phyloP scores from a whole-genome alignment of 2,797 vertebrate genomes.

The Synanceia verrucosa region DNA sequence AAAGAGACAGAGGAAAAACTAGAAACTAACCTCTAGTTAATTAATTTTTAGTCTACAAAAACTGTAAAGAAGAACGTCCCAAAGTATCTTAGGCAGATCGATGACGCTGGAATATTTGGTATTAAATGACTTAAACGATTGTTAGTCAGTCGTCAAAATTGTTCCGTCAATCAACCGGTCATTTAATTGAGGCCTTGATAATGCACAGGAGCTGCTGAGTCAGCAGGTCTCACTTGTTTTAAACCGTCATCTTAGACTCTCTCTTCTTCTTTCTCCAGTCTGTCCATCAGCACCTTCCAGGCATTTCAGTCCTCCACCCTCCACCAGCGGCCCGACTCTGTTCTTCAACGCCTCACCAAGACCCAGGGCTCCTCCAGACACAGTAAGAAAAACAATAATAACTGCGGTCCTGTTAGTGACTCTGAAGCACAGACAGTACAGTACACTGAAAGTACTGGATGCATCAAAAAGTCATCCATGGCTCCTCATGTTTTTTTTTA shows the following conservation, averaged over 20 bases:
- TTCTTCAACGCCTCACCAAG: conserved; percentile 80
- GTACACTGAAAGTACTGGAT: not conserved
- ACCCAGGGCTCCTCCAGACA: conserved; percentile 62
- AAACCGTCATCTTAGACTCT: conserved; percentile 61
- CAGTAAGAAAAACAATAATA: conserved; percentile 54
- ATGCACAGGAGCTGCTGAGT: conserved; percentile 47
- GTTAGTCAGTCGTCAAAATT: not conserved
- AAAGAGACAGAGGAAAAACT: no score
- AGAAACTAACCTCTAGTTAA: no score
- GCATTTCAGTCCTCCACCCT: conserved; percentile 83
- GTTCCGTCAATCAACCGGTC: not conserved
- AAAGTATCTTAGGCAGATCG: no score
- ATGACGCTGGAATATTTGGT: not conserved
- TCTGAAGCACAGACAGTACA: conserved; percentile 8
- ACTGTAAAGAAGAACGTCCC: no score
- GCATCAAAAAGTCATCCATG: not conserved
- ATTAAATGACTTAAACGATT: not conserved
- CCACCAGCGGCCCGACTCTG: conserved; percentile 84
- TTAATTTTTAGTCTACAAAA: no score
- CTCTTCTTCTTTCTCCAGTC: conserved; percentile 47
- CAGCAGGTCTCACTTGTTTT: conserved; percentile 37
- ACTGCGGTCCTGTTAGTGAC: conserved; percentile 41
- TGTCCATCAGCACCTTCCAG: conserved; percentile 83
- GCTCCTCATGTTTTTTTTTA: not conserved
- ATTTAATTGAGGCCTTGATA: conserved; percentile 35